A percentile compares a stretch with the other conserved stretches of the same genome.
Evolutionary conservation across 1,140 invertebrate genomes (phyloP).

Genomic region (Scaptomyza pallida): DNA sequence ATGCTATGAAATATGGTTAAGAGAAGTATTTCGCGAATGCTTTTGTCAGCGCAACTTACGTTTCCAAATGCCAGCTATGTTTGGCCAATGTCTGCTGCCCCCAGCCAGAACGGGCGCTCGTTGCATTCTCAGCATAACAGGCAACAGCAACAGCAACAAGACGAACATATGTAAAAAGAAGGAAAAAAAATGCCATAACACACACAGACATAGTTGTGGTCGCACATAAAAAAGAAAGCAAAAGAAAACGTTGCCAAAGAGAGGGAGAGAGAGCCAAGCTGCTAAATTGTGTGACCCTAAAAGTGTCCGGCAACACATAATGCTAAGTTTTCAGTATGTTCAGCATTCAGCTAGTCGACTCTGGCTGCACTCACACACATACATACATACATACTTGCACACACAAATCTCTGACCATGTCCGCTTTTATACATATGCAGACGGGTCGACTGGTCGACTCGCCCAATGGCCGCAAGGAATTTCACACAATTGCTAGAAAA

Average conservation of each 20-base stretch:
- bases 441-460: too few species aligned
- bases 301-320: constrained; percentile 78
- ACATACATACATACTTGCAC: constrained; percentile 14
- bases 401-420: constrained; percentile 69
- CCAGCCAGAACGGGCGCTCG: constrained; percentile 13
- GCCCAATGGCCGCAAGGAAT: constrained; percentile 73
- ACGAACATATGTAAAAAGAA: constrained; percentile 79
- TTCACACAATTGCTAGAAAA: constrained; percentile 80
- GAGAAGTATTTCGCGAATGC: constrained; percentile 58
- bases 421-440: constrained; percentile 64
- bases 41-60: constrained; percentile 56
- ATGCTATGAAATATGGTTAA: constrained; percentile 76
- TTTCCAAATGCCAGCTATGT: constrained; percentile 66
- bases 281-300: constrained; percentile 79
- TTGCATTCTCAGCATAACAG: constrained; percentile 65
- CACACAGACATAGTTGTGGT: constrained; percentile 46
- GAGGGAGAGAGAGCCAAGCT: constrained; percentile 64
- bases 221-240: constrained; percentile 26
- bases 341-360: constrained; percentile 18
- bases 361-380: constrained; percentile 36
- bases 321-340: constrained; percentile 50
- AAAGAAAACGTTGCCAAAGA: constrained; percentile 58
- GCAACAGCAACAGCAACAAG: constrained; percentile 55
- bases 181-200: constrained; percentile 55
- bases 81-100: constrained; percentile 18